These are phyloP conservation scores for Decapterus maruadsi DNA, from an alignment of 2,797 vertebrate genomes.

Conservation along the genomic window DNA sequence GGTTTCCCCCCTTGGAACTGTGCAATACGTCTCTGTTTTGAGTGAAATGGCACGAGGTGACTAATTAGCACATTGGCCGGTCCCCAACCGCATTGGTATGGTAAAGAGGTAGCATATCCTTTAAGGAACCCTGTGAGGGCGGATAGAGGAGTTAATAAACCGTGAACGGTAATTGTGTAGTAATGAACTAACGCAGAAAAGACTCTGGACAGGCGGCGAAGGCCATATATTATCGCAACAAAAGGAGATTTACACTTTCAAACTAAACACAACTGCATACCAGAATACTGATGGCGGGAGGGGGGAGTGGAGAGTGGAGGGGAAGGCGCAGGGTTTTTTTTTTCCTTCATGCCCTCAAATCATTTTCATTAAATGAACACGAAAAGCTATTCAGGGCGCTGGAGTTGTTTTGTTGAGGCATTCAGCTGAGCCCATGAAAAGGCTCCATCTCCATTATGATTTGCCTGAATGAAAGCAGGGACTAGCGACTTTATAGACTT, in stretches of 20 bases:
- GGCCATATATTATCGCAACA: constrained; percentile 98
- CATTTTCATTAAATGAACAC: constrained; percentile 99
- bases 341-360: constrained; percentile 86
- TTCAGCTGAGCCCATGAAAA: constrained; percentile 90
- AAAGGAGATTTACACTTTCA: constrained; percentile 99
- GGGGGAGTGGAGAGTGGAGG: constrained; percentile 37
- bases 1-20: constrained; percentile 49
- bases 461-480: constrained; percentile 86
- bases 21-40: constrained; percentile 83
- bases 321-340: constrained; percentile 58
- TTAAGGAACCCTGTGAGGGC: constrained; percentile 88
- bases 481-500: constrained; percentile 84
- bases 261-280: constrained; percentile 98
- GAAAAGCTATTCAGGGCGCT: constrained; percentile 95
- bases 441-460: constrained; percentile 92
- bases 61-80: constrained; percentile 96
- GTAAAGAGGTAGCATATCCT: constrained; percentile 91
- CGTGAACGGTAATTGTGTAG: constrained; percentile 99
- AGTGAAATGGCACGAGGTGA: constrained; percentile 94
- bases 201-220: constrained; percentile 97
- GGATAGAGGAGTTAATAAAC: constrained; percentile 99
- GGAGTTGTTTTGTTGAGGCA: constrained; percentile 93
- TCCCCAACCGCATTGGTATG: constrained; percentile 92
- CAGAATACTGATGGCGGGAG: constrained; percentile 93
- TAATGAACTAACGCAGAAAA: constrained; percentile 99